Evolutionary conservation across 2,888 invertebrate species (phyloP), one percentile per base, ranked within the genome.

Genomic region (Lasius fuliginosus): DNA sequence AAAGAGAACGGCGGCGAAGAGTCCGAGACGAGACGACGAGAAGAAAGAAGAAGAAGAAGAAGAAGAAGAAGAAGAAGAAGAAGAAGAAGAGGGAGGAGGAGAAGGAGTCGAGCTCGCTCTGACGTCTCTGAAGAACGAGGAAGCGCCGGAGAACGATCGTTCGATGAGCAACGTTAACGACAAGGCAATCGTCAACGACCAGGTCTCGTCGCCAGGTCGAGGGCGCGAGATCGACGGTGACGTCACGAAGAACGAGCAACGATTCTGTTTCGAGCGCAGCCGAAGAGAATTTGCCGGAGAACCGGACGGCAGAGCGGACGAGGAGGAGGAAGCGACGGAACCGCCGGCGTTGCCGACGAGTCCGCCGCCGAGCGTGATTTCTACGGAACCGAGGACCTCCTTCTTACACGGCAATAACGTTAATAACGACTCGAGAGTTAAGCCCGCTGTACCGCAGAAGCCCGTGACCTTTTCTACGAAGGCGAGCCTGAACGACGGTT

Each of bases 261-360:
- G 86, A 53, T 94, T 92, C 69, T 89, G 82, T 18, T 96, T 96
- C 92, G 96, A 96, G 73, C 95, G 96, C 87, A 97, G 97, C 93
- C 96, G 98, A 23, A 23, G 23, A 42, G 98, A 98, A 92, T 95
- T 97, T 88, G 98, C 98, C 11, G 98, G 98, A 11, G 98, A 98
- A 92, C 98, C 98, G 0, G 98, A 98, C 92, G 98, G 98, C n/a
- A 96, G 97, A 90, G 98, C 98, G 18, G 98, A 98, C 95, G 97
- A 98, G 0, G 98, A 97, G 92, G 97, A 97, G 92, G 97, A 97
- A 62, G 95, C 96, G 1, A 95, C 95, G 36, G 97, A 97, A 94
- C 96, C 97, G 0, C 97, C 97, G 0, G 97, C 97, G 5, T 94
- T 98, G 82, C 97, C 97, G 0, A 96, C 96, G 83, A 96, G 97